phyloP scores from a whole-genome alignment of 2,888 invertebrate genomes.

The Limenitis camilla region DNA sequence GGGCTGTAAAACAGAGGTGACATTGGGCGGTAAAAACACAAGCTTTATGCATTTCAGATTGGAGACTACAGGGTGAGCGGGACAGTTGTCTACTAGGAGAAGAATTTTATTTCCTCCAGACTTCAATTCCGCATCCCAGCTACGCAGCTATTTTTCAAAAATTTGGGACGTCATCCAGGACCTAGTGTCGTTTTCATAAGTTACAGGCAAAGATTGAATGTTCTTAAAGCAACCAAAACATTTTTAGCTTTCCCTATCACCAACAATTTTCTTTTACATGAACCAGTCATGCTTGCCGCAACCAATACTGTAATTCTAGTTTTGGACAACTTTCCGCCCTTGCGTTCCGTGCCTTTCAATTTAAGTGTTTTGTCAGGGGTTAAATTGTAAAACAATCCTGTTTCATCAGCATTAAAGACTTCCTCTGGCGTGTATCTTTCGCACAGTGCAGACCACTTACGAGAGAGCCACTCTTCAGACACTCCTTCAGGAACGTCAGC shows the following conservation, averaged over 20 bases:
- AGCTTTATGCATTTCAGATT: conserved; percentile 30
- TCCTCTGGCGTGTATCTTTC: conserved; percentile 23
- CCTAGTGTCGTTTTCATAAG: conserved; percentile 33
- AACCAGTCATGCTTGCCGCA: conserved; percentile 15
- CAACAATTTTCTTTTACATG: background rate
- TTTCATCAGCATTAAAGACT: conserved; percentile 33
- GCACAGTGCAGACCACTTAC: conserved; percentile 21
- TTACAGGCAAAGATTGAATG: conserved; percentile 15
- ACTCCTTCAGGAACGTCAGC: conserved; percentile 22
- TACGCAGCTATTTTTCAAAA: conserved; percentile 28
- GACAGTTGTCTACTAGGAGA: conserved; percentile 30
- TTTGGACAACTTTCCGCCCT: conserved; percentile 32
- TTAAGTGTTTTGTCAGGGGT: conserved; percentile 30
- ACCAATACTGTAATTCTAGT: conserved; percentile 34
- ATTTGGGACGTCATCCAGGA: conserved; percentile 40
- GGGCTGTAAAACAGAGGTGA: conserved; percentile 18
- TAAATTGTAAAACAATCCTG: conserved; percentile 32
- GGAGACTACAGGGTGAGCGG: conserved; percentile 10
- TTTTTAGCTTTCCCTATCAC: background rate
- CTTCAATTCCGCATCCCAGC: conserved; percentile 28
- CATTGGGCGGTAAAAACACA: conserved; percentile 22
- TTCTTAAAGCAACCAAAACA: conserved; percentile 24
- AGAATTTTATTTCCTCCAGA: background rate
- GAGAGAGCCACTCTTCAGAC: conserved; percentile 24
- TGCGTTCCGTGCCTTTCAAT: conserved; percentile 33